Percentiles rank a stretch among this genome's conserved stretches.
Evolutionary conservation across 1,140 invertebrate species (phyloP).

Genomic region (Daktulosphaira vitifoliae): DNA sequence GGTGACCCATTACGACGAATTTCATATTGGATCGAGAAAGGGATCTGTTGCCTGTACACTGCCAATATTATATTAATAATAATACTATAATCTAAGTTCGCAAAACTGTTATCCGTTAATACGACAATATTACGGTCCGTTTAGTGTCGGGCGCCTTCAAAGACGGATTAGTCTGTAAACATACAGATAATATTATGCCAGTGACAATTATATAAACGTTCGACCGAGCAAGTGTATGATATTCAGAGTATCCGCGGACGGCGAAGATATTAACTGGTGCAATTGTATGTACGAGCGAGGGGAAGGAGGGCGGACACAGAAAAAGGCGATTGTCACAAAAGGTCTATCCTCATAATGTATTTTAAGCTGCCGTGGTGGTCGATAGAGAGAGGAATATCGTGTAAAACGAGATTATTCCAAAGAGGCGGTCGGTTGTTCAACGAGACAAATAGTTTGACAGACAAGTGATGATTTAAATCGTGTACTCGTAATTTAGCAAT

Average conservation of each 20-base stretch:
- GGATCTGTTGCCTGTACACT: neutral
- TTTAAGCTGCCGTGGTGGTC: slow-evolving; percentile 10
- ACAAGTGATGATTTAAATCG: too few species aligned
- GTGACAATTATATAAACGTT: too few species aligned
- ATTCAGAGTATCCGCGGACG: too few species aligned
- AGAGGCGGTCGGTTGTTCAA: too few species aligned
- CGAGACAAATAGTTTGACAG: too few species aligned
- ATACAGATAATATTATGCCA: too few species aligned
- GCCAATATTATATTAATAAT: neutral
- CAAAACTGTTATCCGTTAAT: slow-evolving; percentile 12
- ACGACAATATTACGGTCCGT: slow-evolving; percentile 9
- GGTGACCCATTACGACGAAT: too few species aligned
- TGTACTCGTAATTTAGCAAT: too few species aligned
- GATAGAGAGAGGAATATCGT: neutral
- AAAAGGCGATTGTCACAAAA: slow-evolving; percentile 21
- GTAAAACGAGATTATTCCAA: slow-evolving; percentile 22
- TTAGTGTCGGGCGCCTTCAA: neutral
- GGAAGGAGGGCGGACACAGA: too few species aligned
- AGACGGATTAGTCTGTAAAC: slow-evolving; percentile 13
- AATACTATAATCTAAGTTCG: slow-evolving; percentile 4
- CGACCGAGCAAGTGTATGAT: too few species aligned
- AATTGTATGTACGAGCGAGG: too few species aligned
- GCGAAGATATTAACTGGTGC: too few species aligned
- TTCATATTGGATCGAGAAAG: neutral
- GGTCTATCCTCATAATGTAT: slow-evolving; percentile 2